Conservation (phyloP, 1,140 invertebrate genomes). For the Penaeus vannamei region DNA sequence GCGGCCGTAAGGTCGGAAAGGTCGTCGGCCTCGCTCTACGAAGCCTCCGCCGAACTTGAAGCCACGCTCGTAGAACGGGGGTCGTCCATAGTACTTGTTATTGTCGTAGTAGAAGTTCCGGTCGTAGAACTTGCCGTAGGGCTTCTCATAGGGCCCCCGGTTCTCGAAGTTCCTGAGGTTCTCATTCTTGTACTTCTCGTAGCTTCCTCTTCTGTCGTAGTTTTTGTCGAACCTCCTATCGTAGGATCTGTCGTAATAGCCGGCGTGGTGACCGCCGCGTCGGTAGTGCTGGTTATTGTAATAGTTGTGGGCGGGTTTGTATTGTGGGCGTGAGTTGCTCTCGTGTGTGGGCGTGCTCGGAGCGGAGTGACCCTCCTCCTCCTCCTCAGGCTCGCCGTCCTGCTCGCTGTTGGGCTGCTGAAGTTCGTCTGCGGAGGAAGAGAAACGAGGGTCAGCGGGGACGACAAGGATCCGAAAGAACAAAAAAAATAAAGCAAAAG, state of each 20-base stretch:
- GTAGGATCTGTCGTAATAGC: conserved; percentile 42
- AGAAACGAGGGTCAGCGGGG: not conserved
- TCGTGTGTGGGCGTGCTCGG: conserved; percentile 26
- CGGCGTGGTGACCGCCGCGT: conserved; percentile 33
- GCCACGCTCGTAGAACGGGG: conserved; percentile 33
- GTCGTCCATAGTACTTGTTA: conserved; percentile 34
- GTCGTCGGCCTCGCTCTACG: conserved; percentile 57
- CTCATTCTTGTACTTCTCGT: conserved; percentile 31
- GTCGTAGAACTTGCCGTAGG: conserved; percentile 39
- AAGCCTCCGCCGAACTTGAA: conserved; percentile 52
- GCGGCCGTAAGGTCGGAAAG: conserved; percentile 57
- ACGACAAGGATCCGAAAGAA: too few relatives aligned
- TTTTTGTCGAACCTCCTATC: conserved; percentile 38
- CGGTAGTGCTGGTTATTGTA: conserved; percentile 38
- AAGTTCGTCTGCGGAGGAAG: conserved; percentile 39
- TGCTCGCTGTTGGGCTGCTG: conserved; percentile 27
- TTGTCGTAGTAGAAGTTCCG: conserved; percentile 50
- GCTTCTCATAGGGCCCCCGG: conserved; percentile 44
- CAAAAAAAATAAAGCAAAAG: too few relatives aligned
- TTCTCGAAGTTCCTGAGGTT: conserved; percentile 53
- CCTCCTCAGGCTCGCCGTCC: conserved; percentile 56
- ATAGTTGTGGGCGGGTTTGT: conserved; percentile 1
- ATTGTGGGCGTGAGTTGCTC: conserved; percentile 7
- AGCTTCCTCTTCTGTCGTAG: conserved; percentile 42
- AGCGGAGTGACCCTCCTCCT: conserved; percentile 27